These are phyloP conservation scores for Zaprionus davidi DNA, from an alignment of 1,140 invertebrate genomes.

Conservation along the genomic window DNA sequence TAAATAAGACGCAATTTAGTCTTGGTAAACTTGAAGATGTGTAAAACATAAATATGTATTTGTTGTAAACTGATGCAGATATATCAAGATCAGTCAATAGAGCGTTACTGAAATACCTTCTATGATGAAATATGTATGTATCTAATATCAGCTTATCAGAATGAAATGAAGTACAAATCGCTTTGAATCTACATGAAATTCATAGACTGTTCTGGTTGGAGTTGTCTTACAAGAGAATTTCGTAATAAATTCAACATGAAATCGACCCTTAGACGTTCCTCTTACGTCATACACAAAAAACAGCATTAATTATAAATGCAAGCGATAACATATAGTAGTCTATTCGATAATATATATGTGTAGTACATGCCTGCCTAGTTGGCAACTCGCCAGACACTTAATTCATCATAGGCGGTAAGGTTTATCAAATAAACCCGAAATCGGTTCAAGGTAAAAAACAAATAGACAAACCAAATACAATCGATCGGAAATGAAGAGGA, in stretches of 20 bases:
- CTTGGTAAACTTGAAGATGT: no score
- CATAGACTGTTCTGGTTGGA: background rate
- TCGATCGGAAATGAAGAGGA: background rate
- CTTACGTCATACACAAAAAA: background rate
- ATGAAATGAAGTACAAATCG: background rate
- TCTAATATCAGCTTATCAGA: no score
- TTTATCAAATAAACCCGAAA: conserved; percentile 1
- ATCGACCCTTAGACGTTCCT: background rate
- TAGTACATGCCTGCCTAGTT: background rate
- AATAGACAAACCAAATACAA: background rate
- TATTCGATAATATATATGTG: background rate
- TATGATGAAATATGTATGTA: background rate
- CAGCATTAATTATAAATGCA: background rate
- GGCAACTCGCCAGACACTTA: background rate
- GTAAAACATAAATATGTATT: no score
- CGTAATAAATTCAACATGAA: background rate
- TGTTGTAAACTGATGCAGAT: no score
- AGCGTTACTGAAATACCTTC: background rate
- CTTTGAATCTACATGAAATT: background rate
- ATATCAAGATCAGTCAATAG: no score
- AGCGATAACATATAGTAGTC: background rate
- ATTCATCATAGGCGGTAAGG: background rate
- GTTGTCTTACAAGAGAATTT: background rate
- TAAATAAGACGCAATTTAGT: no score
- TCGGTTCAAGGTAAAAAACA: background rate